These are phyloP conservation scores for Cryptus viduatorius DNA, from an alignment of 2,888 invertebrate species.

Conservation along the genomic window DNA sequence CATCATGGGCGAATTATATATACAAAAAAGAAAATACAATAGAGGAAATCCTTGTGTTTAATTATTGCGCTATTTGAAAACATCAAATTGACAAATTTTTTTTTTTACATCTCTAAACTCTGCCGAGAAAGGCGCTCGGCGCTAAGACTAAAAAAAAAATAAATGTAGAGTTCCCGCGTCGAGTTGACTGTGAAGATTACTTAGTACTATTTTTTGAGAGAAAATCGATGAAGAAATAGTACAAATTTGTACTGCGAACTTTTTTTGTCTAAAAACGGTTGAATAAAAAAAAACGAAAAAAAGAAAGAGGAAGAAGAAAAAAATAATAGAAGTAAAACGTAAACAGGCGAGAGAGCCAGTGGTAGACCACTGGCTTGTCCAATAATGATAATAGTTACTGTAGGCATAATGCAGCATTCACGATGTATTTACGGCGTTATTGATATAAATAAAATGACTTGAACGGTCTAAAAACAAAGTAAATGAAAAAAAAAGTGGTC, in stretches of 20 bases:
- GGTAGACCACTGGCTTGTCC: constrained; percentile 58
- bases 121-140: neutral
- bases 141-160: neutral
- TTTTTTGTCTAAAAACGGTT: constrained; percentile 43
- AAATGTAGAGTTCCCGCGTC: constrained; percentile 12
- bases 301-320: neutral
- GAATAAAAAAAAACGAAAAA: constrained; percentile 5
- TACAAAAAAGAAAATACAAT: constrained; percentile 42
- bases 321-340: constrained; percentile 35
- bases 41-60: constrained; percentile 27
- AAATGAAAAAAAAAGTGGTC: neutral
- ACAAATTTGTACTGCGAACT: constrained; percentile 60
- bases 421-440: constrained; percentile 71
- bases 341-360: constrained; percentile 58
- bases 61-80: constrained; percentile 20
- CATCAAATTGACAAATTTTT: constrained; percentile 27
- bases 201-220: constrained; percentile 36
- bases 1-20: constrained; percentile 63
- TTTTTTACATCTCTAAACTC: constrained; percentile 9
- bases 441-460: constrained; percentile 70
- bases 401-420: constrained; percentile 70
- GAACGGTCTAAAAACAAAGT: constrained; percentile 58
- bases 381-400: constrained; percentile 67
- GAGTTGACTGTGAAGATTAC: constrained; percentile 17
- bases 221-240: constrained; percentile 52